Conservation (phyloP, 1,140 invertebrate species). For the Archegozetes longisetosus region DNA sequence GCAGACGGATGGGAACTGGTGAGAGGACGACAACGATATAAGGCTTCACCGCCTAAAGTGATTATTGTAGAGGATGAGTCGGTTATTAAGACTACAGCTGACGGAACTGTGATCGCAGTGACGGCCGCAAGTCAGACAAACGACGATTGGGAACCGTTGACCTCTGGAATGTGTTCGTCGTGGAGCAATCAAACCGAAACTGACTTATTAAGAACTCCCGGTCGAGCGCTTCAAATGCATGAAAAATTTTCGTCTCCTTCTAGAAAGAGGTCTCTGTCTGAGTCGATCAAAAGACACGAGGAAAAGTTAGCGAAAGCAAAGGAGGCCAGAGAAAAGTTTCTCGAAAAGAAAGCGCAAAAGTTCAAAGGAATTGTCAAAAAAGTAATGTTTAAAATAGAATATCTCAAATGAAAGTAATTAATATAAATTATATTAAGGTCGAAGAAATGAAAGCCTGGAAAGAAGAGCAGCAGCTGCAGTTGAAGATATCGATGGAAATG, state of each 20-base stretch:
- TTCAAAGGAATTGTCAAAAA: conserved; percentile 67
- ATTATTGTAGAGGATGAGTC: background rate
- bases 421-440: too few species aligned
- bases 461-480: conserved; percentile 64
- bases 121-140: background rate
- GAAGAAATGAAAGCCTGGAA: conserved; percentile 80
- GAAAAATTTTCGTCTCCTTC: conserved; percentile 83
- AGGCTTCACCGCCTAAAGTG: conserved; percentile 15
- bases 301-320: conserved; percentile 54
- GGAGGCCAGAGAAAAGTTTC: conserved; percentile 47
- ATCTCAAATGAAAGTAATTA: too few species aligned
- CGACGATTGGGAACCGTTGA: background rate
- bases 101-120: background rate
- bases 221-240: conserved; percentile 71
- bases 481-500: conserved; percentile 61
- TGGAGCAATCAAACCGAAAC: background rate
- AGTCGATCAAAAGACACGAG: conserved; percentile 53
- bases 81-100: background rate
- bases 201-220: conserved; percentile 46
- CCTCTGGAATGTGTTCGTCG: background rate
- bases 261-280: conserved; percentile 47
- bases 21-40: conserved; percentile 15
- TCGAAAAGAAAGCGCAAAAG: conserved; percentile 66
- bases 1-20: conserved; percentile 18
- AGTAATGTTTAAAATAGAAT: conserved; percentile 33